Base-by-base conservation (phyloP, 2,797 vertebrate genomes). In the Acrossocheilus fasciatus region DNA sequence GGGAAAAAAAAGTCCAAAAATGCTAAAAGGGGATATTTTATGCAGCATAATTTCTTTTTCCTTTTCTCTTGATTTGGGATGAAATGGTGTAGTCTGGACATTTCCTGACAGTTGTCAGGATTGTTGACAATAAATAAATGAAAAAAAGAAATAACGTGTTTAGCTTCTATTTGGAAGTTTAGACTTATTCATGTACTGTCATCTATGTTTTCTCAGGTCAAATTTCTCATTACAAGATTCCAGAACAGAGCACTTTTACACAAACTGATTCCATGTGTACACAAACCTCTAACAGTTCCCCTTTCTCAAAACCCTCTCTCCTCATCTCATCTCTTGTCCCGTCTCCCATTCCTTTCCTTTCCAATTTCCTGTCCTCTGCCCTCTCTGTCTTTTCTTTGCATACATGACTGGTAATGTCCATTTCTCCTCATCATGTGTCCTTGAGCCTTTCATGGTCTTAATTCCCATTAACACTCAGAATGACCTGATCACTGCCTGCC, bases 321-420 rank as follows among this genome's bases (percentile, higher is more conserved):
- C 43, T 75, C 70, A 75, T 74, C 57, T 62, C 57, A 76, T 66
- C 72, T 66, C 41, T 52, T 52, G 47, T 77, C 74, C 36, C 2
- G 6, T 84, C 47, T 45, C 18, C 30, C 75, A 66, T 79, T 50
- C 64, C 39, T 68, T 68, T 57, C 34, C 50, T 73, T 70, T 81
- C 66, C 26, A 74, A 66, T 81, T 23, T 81, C 59, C 30, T 39
- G 68, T 62, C 41, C 68, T 43, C 14, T 66, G 30, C 23, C 69
- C 68, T 80, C 26, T 45, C n/a, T 79, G 54, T 84, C 12, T 77
- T 43, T 81, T 50, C 30, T 75, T 81, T 81, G 84, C 84, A 75
- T 86, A 81, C 84, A 86, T 81, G 78, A 81, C 78, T 64, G 43
- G 69, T 81, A 74, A 81, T 75, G 30, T 86, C 43, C 70, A 75